These are phyloP conservation scores for Nysson spinosus DNA, from an alignment of 2,888 invertebrate species.

Conservation along the genomic window DNA sequence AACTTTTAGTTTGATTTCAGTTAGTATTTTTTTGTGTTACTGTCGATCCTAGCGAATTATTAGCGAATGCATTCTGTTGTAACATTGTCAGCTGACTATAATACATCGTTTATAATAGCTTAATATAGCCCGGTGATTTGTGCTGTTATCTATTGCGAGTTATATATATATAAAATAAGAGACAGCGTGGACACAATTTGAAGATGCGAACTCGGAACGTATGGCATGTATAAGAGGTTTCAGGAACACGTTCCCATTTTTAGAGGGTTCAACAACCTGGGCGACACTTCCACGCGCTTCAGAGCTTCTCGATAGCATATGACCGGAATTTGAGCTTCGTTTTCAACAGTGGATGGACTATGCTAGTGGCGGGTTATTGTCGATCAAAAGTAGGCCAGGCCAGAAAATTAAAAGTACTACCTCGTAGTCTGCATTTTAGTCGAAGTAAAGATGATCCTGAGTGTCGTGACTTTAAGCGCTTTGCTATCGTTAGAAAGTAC, in stretches of 20 bases:
- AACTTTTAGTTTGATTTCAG: no score
- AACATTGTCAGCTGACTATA: no score
- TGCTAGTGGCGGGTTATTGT: conserved; percentile 25
- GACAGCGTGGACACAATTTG: conserved; percentile 10
- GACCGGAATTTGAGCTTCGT: conserved; percentile 32
- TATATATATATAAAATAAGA: no score
- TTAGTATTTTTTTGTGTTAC: no score
- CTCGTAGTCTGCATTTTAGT: background rate
- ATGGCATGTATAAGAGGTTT: conserved; percentile 15
- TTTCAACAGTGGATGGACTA: conserved; percentile 5
- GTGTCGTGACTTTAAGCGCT: background rate
- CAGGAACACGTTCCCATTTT: conserved; percentile 28
- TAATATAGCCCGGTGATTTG: no score
- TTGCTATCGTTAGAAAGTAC: background rate
- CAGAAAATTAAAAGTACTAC: conserved; percentile 40
- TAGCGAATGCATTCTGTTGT: no score
- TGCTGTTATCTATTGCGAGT: no score
- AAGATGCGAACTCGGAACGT: conserved; percentile 21
- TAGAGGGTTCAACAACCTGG: conserved; percentile 29
- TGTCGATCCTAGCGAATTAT: no score
- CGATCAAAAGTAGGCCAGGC: conserved; percentile 39
- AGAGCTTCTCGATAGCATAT: conserved; percentile 9
- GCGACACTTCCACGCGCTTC: conserved; percentile 23
- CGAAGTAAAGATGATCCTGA: background rate
- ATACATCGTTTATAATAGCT: no score